Evolutionary conservation across 2,888 invertebrate genomes (phyloP).

Genomic region (Dryocosmus kuriphilus): DNA sequence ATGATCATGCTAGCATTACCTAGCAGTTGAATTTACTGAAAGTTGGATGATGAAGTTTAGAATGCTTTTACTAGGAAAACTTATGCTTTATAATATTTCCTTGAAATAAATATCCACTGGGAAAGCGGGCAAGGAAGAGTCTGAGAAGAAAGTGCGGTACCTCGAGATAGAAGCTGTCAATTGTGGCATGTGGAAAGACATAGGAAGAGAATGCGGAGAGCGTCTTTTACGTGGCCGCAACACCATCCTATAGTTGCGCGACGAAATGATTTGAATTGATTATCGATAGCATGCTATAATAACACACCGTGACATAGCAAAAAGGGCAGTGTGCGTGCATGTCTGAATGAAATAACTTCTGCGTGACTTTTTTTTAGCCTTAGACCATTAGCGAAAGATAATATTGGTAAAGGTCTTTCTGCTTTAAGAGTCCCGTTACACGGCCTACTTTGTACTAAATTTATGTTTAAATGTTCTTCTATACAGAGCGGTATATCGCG

Average conservation of each 20-base stretch:
- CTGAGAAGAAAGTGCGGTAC: constrained; percentile 5
- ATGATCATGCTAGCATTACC: background rate
- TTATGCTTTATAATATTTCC: background rate
- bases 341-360: constrained; percentile 7
- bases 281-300: constrained; percentile 38
- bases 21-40: background rate
- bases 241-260: constrained; percentile 9
- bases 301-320: constrained; percentile 22
- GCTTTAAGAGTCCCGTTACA: background rate
- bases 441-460: background rate
- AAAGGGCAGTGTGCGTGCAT: background rate
- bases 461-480: background rate
- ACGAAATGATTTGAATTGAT: constrained; percentile 44
- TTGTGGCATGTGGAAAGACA: background rate
- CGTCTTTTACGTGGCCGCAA: constrained; percentile 7
- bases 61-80: background rate
- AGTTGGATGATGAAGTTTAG: background rate
- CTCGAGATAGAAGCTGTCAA: constrained; percentile 28
- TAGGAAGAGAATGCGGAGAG: constrained; percentile 11
- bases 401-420: constrained; percentile 16
- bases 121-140: constrained; percentile 8
- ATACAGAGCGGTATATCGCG: background rate
- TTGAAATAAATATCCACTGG: constrained; percentile 10
- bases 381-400: constrained; percentile 17
- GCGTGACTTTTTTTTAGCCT: background rate